These are phyloP conservation scores for Morpho deidamia DNA, from an alignment of 2,888 invertebrate genomes.

Conservation along the genomic window DNA sequence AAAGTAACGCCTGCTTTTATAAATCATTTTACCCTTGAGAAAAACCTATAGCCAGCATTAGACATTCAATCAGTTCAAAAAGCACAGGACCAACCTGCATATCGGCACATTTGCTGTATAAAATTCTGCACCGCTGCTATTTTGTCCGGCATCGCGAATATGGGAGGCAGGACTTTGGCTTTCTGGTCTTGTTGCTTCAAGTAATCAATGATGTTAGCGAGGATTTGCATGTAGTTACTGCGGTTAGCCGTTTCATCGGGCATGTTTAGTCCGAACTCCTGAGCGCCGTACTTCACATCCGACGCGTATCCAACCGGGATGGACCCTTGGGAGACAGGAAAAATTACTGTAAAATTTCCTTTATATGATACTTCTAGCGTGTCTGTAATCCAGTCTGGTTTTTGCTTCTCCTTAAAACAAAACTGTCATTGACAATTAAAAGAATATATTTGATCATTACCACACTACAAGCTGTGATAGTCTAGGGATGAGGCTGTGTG, in stretches of 20 bases:
- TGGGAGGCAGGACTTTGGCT: constrained; percentile 39
- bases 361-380: no score
- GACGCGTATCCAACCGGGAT: constrained; percentile 58
- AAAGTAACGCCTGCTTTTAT: no score
- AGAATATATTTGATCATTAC: no score
- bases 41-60: no score
- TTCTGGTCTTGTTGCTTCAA: constrained; percentile 37
- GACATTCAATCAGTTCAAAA: no score
- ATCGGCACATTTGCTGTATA: constrained; percentile 47
- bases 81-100: constrained; percentile 35
- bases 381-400: no score
- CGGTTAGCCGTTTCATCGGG: constrained; percentile 35
- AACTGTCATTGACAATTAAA: no score
- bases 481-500: no score
- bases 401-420: no score
- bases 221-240: constrained; percentile 42
- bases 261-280: constrained; percentile 45
- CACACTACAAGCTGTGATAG: no score
- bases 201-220: constrained; percentile 54
- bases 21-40: no score
- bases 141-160: constrained; percentile 59
- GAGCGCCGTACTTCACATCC: constrained; percentile 45
- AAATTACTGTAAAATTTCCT: not conserved
- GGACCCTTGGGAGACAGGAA: constrained; percentile 33
- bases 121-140: constrained; percentile 43